A percentile compares a stretch with the other conserved stretches of the same genome.
Conservation (phyloP, 2,113 vertebrate genomes). For the Siniperca knerii region DNA sequence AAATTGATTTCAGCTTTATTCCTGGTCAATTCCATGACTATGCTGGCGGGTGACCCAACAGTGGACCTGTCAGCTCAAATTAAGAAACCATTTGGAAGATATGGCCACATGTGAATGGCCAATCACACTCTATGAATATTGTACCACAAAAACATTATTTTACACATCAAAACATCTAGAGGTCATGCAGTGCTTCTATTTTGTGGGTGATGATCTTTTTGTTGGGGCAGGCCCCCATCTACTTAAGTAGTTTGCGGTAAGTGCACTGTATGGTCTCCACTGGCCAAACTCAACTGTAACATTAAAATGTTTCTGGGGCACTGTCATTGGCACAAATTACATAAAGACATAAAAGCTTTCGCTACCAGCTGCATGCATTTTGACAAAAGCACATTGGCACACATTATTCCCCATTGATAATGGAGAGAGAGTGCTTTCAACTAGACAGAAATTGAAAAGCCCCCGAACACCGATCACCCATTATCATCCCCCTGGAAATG, state of each 20-base stretch:
- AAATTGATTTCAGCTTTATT: constrained; percentile 80
- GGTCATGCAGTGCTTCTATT: constrained; percentile 46
- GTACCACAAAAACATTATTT: constrained; percentile 54
- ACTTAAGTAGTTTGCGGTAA: constrained; percentile 35
- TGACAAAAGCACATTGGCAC: constrained; percentile 61
- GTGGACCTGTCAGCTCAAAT: constrained; percentile 71
- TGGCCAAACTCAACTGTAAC: constrained; percentile 29
- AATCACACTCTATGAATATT: constrained; percentile 55
- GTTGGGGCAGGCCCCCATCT: constrained; percentile 31
- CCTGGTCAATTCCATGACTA: constrained; percentile 65
- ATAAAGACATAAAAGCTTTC: constrained; percentile 73
- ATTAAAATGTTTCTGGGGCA: constrained; percentile 51
- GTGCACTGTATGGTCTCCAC: constrained; percentile 27
- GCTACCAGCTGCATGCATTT: constrained; percentile 46
- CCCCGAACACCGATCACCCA: neutral
- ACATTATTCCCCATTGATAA: constrained; percentile 58
- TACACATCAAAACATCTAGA: constrained; percentile 68
- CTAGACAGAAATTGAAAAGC: constrained; percentile 29
- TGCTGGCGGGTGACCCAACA: constrained; percentile 54
- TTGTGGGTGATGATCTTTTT: constrained; percentile 53
- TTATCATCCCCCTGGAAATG: constrained; percentile 17
- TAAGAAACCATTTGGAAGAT: constrained; percentile 68
- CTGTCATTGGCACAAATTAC: constrained; percentile 44
- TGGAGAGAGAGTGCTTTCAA: constrained; percentile 55
- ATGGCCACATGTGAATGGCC: constrained; percentile 57